These are phyloP conservation scores for Synergus itoensis DNA, from an alignment of 2,888 invertebrate species.

Conservation along the genomic window DNA sequence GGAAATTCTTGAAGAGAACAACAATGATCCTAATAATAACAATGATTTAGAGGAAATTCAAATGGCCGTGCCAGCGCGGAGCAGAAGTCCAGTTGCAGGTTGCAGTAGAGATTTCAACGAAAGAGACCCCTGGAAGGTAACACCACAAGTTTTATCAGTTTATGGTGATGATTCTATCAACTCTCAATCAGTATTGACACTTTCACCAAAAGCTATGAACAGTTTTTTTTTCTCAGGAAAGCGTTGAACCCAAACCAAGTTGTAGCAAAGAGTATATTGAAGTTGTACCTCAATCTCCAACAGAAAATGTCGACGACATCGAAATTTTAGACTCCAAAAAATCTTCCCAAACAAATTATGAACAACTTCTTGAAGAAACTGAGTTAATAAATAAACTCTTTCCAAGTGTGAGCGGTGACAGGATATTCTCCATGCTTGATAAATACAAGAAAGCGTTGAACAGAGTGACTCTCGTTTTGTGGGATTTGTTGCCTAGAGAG, in stretches of 20 bases:
- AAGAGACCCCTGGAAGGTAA: not conserved
- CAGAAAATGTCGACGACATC: not conserved
- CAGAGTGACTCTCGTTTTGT: conserved; percentile 53
- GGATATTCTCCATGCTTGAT: conserved; percentile 47
- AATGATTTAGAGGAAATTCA: conserved; percentile 50
- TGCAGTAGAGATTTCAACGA: conserved; percentile 63
- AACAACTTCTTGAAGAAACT: conserved; percentile 44
- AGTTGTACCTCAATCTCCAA: not conserved
- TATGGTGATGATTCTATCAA: conserved; percentile 43
- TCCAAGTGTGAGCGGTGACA: conserved; percentile 41
- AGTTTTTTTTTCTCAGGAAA: not conserved
- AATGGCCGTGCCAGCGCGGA: not conserved
- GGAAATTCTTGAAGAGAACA: conserved; percentile 65
- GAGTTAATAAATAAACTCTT: conserved; percentile 51
- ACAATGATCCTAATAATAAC: conserved; percentile 69
- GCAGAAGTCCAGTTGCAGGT: conserved; percentile 60
- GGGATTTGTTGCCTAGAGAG: conserved; percentile 58
- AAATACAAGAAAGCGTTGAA: conserved; percentile 46
- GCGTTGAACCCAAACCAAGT: not conserved
- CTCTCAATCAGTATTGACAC: not conserved
- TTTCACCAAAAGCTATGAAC: not conserved
- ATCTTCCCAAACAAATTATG: not conserved
- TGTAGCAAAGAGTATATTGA: conserved; percentile 9
- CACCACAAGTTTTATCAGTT: not conserved
- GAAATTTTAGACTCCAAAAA: not conserved